Conservation (phyloP, 2,888 invertebrate species). For the Apotomis turbidana region DNA sequence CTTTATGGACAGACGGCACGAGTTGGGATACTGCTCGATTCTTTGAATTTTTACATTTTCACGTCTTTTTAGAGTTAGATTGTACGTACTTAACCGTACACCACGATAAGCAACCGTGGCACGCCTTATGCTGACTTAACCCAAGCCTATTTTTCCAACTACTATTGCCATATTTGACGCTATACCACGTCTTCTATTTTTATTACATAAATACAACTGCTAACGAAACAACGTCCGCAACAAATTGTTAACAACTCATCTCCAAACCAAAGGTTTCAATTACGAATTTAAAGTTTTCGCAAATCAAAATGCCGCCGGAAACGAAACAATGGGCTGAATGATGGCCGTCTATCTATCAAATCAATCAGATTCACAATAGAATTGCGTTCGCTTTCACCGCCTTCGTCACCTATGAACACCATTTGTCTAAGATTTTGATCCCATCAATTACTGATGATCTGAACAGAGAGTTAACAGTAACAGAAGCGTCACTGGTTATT, state of each 20-base stretch:
- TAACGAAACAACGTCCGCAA: conserved; percentile 18
- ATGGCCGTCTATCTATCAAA: conserved; percentile 63
- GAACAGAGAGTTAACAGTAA: too few species aligned
- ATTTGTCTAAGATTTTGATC: conserved; percentile 65
- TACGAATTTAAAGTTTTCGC: conserved; percentile 49
- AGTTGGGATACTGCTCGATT: too few species aligned
- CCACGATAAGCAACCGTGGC: too few species aligned
- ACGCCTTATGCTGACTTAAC: too few species aligned
- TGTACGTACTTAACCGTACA: too few species aligned
- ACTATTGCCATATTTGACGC: too few species aligned
- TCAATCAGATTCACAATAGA: conserved; percentile 72
- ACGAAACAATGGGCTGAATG: conserved; percentile 68
- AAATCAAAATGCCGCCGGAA: conserved; percentile 60
- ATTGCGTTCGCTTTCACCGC: conserved; percentile 68
- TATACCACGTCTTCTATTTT: not conserved
- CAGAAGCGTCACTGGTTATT: too few species aligned
- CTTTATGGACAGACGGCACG: too few species aligned
- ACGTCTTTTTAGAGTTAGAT: too few species aligned
- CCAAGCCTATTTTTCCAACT: too few species aligned
- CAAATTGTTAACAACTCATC: conserved; percentile 23
- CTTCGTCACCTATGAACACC: conserved; percentile 54
- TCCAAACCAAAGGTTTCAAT: conserved; percentile 26
- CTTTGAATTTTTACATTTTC: too few species aligned
- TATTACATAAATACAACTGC: conserved; percentile 17
- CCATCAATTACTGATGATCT: conserved; percentile 56